A percentile compares a stretch with the other conserved stretches of the same genome.
Conservation (phyloP, 2,797 vertebrate genomes). For the Picus viridis region DNA sequence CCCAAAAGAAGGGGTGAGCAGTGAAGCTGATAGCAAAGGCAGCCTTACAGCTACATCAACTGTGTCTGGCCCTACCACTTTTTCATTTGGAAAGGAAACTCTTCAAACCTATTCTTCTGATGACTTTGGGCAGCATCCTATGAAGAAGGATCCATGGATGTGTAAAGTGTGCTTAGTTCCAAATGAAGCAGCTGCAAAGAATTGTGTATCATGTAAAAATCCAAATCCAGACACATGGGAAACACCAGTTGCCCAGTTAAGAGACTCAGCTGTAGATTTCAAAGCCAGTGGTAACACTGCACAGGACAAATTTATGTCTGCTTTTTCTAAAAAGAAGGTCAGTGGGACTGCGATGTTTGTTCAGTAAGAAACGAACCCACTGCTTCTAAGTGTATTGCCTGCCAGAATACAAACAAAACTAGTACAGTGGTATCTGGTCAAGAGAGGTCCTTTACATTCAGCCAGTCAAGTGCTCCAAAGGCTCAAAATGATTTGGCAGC, state of each 20-base stretch:
- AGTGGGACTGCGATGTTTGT: slow-evolving; percentile 88
- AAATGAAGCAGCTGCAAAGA: slow-evolving; percentile 79
- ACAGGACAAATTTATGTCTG: slow-evolving; percentile 73
- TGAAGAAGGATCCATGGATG: slow-evolving; percentile 87
- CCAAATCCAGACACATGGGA: slow-evolving; percentile 53
- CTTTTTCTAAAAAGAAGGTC: slow-evolving; percentile 83
- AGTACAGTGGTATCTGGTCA: slow-evolving; percentile 38
- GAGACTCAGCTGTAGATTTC: slow-evolving; percentile 36
- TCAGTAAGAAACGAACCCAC: slow-evolving; percentile 79
- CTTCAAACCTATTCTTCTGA: neutral
- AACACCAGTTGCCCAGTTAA: neutral
- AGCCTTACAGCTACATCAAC: neutral
- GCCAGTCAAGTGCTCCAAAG: slow-evolving; percentile 51
- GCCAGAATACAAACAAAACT: slow-evolving; percentile 62
- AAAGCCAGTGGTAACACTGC: slow-evolving; percentile 36
- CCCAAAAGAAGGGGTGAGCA: slow-evolving; percentile 82
- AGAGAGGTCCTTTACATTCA: slow-evolving; percentile 66
- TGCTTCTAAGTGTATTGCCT: slow-evolving; percentile 69
- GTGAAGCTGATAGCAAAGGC: slow-evolving; percentile 44
- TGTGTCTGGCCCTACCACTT: neutral
- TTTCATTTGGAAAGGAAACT: slow-evolving; percentile 65
- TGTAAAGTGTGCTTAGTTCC: slow-evolving; percentile 84
- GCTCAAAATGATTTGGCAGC: slow-evolving; percentile 74
- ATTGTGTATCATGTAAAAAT: slow-evolving; percentile 85
- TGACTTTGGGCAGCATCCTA: slow-evolving; percentile 74